Evolutionary conservation across 2,888 invertebrate genomes (phyloP).

Genomic region (Alcis repandata): DNA sequence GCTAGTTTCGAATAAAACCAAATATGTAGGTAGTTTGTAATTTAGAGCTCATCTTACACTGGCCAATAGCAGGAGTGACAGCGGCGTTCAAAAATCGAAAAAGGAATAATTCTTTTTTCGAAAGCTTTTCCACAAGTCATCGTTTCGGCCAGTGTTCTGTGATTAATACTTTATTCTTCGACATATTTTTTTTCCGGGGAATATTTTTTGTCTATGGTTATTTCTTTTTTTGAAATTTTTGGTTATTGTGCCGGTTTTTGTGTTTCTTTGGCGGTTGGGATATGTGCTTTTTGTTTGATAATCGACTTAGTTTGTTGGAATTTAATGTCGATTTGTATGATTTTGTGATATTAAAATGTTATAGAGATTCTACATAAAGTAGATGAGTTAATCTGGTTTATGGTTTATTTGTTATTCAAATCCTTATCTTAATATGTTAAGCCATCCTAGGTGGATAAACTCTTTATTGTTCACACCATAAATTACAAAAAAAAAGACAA

Average conservation of each 20-base stretch:
- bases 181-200: slow-evolving; percentile 15
- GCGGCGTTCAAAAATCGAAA: slow-evolving; percentile 71
- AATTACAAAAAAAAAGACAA: too few species aligned
- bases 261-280: slow-evolving; percentile 41
- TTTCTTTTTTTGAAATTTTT: slow-evolving; percentile 38
- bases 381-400: slow-evolving; percentile 1
- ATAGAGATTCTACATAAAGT: too few species aligned
- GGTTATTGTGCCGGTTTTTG: slow-evolving; percentile 27
- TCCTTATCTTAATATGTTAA: background rate
- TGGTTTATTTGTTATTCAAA: background rate
- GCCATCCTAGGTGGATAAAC: too few species aligned
- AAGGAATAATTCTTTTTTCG: slow-evolving; percentile 64
- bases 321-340: slow-evolving; percentile 26
- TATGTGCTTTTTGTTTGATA: slow-evolving; percentile 43
- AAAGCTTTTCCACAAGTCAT: slow-evolving; percentile 77
- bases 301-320: slow-evolving; percentile 43
- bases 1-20: too few species aligned
- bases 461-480: too few species aligned
- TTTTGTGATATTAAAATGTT: background rate
- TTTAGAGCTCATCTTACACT: slow-evolving; percentile 40
- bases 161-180: slow-evolving; percentile 72
- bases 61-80: slow-evolving; percentile 65
- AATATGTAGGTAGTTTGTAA: too few species aligned
- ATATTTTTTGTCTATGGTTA: slow-evolving; percentile 43
- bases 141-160: slow-evolving; percentile 70